A percentile compares a stretch with the other conserved stretches of the same genome.
These are phyloP conservation scores for Phataginus tetradactyla DNA, from an alignment of 2,797 vertebrate species.

Conservation along the genomic window DNA sequence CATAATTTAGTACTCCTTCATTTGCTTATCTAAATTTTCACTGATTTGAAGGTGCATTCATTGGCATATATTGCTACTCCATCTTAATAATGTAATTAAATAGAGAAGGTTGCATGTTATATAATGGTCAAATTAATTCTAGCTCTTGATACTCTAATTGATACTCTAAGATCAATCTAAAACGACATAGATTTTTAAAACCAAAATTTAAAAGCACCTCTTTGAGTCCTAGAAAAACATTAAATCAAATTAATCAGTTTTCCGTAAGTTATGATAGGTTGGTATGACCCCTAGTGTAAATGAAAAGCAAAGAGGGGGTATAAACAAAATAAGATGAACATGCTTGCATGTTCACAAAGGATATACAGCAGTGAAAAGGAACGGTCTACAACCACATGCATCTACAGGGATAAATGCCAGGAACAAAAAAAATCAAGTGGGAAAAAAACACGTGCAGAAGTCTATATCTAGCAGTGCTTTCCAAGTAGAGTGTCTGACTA, in stretches of 20 bases:
- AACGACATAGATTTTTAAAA: conserved; percentile 35
- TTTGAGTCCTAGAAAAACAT: neutral
- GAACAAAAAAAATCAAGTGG: neutral
- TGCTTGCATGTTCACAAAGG: neutral
- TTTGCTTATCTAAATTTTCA: neutral
- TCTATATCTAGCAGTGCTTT: neutral
- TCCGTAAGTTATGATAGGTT: neutral
- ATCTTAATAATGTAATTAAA: conserved; percentile 21
- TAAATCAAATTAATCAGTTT: conserved; percentile 10
- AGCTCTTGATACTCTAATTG: neutral
- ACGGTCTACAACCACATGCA: neutral
- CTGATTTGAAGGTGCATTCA: neutral
- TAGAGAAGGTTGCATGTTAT: conserved; percentile 9
- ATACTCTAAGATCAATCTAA: neutral
- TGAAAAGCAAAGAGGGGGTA: neutral
- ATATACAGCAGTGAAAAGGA: neutral
- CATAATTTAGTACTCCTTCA: neutral
- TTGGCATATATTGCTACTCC: neutral
- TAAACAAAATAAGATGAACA: neutral
- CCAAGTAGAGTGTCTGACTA: neutral
- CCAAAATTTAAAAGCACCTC: neutral
- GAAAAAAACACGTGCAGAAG: neutral
- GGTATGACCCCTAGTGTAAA: neutral
- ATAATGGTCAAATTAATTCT: conserved; percentile 25
- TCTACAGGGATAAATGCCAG: neutral